Base-by-base conservation (phyloP, 1,140 invertebrate genomes). In the Apis dorsata region DNA sequence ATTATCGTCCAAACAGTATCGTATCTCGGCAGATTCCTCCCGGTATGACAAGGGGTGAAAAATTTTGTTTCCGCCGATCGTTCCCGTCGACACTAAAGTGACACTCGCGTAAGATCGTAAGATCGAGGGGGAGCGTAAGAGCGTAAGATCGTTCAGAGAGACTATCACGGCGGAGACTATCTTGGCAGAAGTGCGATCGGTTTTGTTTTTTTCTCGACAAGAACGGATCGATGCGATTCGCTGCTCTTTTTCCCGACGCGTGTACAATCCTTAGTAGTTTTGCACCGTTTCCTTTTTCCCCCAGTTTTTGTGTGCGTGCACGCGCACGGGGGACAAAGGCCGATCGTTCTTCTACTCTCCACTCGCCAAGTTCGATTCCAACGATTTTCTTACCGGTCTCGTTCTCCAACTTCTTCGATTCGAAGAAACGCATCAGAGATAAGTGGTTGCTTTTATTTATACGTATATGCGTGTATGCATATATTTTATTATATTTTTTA, bases 221-320 rank as follows among this genome's bases (percentile, higher is more conserved):
- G 34, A 82, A 77, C 73, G 69, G 65, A 51, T 17, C 75, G 75
- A 51, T 21, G 68, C 81, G 81, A 78, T 71, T 79, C 81, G 59
- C 15, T 9, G 2, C 79, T 79, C 15, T 44, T 78, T 79, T 59
- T 28, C 68, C 10, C 66, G 51, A 12, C 51, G 49, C 81, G 28
- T 44, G 34, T 21, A 19, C 75, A 4, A 10, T 71, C 63, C 80
- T 82, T 59, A 60, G 71, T 77, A 81, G 80, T 34, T 77, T 69
- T 77, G 72, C 53, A 49, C 21, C 34, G 60, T 66, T 68, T 7
- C 62, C 51, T 72, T 71, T n/a, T 51, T 71, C 55, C 66, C 19
- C 65, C 34, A 34, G 34, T 34, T 34, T 34, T 49, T 34, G 19
- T 7, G 17, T 24, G 51, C 13, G 34, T 15, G 21, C 55, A 0